Evolutionary conservation across 92 coral and sea anemone genomes (phyloP).

Genomic region (Blastomussa wellsi): DNA sequence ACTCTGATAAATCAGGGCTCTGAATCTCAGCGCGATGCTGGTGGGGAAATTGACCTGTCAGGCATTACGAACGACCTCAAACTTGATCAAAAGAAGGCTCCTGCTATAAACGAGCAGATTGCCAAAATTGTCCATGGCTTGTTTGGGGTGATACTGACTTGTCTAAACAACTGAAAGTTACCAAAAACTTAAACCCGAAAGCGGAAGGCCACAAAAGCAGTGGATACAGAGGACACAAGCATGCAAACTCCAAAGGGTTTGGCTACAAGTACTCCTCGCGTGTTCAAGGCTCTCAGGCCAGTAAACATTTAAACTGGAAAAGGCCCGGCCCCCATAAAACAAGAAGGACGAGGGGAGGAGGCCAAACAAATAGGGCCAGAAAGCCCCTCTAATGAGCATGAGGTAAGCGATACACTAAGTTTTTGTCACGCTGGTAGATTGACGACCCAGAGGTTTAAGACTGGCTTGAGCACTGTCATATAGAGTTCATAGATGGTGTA

Average conservation of each 20-base stretch:
- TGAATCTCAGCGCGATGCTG: not conserved
- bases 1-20: constrained; percentile 26
- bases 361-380: constrained; percentile 32
- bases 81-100: too few species aligned
- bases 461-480: too few species aligned
- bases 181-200: not conserved
- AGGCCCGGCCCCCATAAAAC: constrained; percentile 23
- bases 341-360: constrained; percentile 27
- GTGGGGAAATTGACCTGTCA: too few species aligned
- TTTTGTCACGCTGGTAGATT: too few species aligned
- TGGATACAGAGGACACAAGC: not conserved
- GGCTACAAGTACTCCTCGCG: constrained; percentile 13
- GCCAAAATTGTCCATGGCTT: too few species aligned
- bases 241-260: constrained; percentile 9
- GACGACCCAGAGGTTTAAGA: too few species aligned
- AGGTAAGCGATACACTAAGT: constrained; percentile 7
- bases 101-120: too few species aligned
- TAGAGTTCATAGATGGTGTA: too few species aligned
- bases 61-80: too few species aligned
- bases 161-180: too few species aligned
- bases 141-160: too few species aligned
- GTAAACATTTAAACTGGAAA: constrained; percentile 18
- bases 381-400: constrained; percentile 19
- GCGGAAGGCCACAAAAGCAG: not conserved
- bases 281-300: not conserved